Evolutionary conservation across 2,113 vertebrate genomes (phyloP).

Genomic region (Catharus minimus): DNA sequence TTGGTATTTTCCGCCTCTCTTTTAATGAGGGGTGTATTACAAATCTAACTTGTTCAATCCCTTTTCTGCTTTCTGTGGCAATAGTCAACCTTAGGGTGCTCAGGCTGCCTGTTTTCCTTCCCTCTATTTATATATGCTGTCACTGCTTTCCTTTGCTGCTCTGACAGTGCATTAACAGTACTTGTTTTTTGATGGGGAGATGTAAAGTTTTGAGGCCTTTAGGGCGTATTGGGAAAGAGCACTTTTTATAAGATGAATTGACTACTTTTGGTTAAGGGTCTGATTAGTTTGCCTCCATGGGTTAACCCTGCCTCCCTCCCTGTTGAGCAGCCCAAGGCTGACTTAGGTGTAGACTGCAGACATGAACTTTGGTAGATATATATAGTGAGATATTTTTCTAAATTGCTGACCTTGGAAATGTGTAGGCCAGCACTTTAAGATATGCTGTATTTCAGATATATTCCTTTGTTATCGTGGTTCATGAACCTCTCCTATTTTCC

Average conservation of each 20-base stretch:
- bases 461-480: neutral
- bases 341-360: neutral
- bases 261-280: neutral
- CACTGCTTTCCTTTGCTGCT: neutral
- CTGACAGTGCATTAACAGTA: neutral
- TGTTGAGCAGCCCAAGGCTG: fast-evolving
- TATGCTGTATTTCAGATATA: neutral
- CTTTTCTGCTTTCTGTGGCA: neutral
- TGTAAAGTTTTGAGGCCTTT: neutral
- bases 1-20: neutral
- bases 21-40: neutral
- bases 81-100: neutral
- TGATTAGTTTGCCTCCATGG: neutral
- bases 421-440: neutral
- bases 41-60: neutral
- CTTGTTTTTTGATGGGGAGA: neutral
- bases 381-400: neutral
- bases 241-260: neutral
- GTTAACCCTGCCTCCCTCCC: neutral
- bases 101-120: neutral
- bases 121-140: neutral
- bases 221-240: neutral
- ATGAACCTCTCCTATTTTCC: neutral
- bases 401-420: neutral
- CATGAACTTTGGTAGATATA: neutral